Evolutionary conservation across 2,113 vertebrate species (phyloP), one percentile per base, ranked within the genome.

Genomic region (Sciurus niger): DNA sequence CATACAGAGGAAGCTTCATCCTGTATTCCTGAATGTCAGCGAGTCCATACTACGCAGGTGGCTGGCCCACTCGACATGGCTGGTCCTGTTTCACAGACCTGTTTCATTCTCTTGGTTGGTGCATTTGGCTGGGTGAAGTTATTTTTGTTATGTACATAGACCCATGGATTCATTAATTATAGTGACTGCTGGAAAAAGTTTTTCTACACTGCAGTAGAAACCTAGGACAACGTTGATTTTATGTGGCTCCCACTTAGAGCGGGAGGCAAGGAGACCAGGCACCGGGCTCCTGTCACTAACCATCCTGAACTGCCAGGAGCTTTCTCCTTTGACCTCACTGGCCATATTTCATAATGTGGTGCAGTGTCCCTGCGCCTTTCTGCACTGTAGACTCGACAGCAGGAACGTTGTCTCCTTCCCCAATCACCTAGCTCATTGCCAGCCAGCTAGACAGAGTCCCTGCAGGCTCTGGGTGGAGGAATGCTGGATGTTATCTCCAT

Each of bases 41-140:
- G 12, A 84, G 0, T 3, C 11, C 0, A 0, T 16, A 20, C 60
- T n/a, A 0, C 25, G n/a, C 74, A 60, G 30, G 51, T 3, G 37
- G 32, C 13, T n/a, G 14, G 18, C 2, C 0, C 0, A 34, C 9
- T 28, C 4, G 34, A n/a, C 25, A 28, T 0, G 2, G 68, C 13
- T 25, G 6, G 1, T 40, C 43, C 65, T 32, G 0, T 32, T 46
- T 77, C 16, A 37, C 0, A 24, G 48, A 40, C 13, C 1, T 0
- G 9, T 14, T 32, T 46, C 2, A 6, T 10, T 37, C 60, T 79
- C 8, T 65, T 87, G 37, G n/a, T 14, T 48, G 37, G 46, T 9
- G 16, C 46, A 28, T 76, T 67, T 28, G 34, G 18, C 40, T 28
- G 80, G 28, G n/a, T n/a, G 28, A 32, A n/a, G 34, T 51, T 3